These are phyloP conservation scores for Leptinotarsa rubiginosa DNA, from an alignment of 2,888 invertebrate genomes.

Conservation along the genomic window DNA sequence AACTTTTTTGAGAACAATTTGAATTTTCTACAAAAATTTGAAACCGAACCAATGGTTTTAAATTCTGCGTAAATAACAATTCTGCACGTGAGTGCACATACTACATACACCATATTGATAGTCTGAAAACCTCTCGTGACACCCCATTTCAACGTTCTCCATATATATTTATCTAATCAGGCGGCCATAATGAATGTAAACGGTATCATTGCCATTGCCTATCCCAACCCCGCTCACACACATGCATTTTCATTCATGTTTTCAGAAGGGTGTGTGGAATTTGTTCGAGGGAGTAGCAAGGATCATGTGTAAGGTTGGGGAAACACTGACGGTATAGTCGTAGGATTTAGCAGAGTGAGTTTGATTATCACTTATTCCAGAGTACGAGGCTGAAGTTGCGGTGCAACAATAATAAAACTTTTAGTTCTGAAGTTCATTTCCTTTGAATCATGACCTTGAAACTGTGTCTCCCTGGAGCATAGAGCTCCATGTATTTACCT, in stretches of 20 bases:
- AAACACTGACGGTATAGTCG: slow-evolving; percentile 9
- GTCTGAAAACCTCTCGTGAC: slow-evolving; percentile 9
- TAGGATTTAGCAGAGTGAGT: slow-evolving; percentile 1
- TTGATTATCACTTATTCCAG: background rate
- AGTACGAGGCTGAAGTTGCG: background rate
- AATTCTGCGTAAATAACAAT: background rate
- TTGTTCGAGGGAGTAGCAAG: slow-evolving; percentile 37
- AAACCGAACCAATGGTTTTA: background rate
- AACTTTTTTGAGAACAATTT: too few species aligned
- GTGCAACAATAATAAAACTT: background rate
- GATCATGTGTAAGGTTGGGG: slow-evolving; percentile 31
- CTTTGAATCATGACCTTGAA: too few species aligned
- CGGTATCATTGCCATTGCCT: slow-evolving; percentile 41
- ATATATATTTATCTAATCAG: slow-evolving; percentile 30
- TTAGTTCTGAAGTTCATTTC: too few species aligned
- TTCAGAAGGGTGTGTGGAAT: slow-evolving; percentile 43
- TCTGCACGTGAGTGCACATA: background rate
- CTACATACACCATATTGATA: slow-evolving; percentile 10
- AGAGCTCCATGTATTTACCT: too few species aligned
- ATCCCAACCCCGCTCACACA: slow-evolving; percentile 41
- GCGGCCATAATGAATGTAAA: slow-evolving; percentile 37
- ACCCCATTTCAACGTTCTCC: slow-evolving; percentile 24
- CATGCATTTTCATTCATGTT: slow-evolving; percentile 49
- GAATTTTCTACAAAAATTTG: background rate
- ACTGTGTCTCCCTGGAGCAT: too few species aligned